Evolutionary conservation across 2,888 invertebrate species (phyloP).

Genomic region (Osmoderma eremita): DNA sequence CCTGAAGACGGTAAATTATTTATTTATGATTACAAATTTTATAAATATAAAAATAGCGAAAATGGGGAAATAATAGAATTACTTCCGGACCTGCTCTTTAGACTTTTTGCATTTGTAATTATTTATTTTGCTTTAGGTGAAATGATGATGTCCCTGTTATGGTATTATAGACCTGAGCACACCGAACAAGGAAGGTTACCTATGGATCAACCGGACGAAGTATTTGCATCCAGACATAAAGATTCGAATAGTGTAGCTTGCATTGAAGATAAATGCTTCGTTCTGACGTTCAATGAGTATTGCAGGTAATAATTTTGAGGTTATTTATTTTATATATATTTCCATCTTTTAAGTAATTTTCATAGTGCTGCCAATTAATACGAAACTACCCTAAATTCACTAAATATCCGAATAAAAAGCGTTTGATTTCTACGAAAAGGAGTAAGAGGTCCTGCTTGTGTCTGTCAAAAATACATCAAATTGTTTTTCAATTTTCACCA

Average conservation of each 20-base stretch:
- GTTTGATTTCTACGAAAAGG: no score
- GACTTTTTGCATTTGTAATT: not conserved
- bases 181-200: constrained; percentile 88
- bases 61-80: not conserved
- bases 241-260: constrained; percentile 97
- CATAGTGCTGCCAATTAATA: not conserved
- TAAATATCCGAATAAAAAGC: no score
- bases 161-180: constrained; percentile 98
- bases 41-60: constrained; percentile 8
- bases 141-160: constrained; percentile 96
- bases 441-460: no score
- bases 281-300: constrained; percentile 95
- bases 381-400: no score
- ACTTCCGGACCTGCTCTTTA: not conserved
- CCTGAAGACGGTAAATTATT: constrained; percentile 82
- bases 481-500: no score
- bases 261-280: constrained; percentile 97
- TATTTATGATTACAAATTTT: constrained; percentile 16
- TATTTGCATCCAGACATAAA: constrained; percentile 94
- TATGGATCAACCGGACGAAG: constrained; percentile 87
- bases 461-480: no score
- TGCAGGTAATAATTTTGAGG: constrained; percentile 77
- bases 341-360: not conserved
- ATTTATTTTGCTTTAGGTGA: constrained; percentile 72
- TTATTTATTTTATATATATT: no score